A percentile compares a stretch with the other conserved stretches of the same genome.
Evolutionary conservation across 1,140 invertebrate species (phyloP).

Genomic region (Drosophila ficusphila): DNA sequence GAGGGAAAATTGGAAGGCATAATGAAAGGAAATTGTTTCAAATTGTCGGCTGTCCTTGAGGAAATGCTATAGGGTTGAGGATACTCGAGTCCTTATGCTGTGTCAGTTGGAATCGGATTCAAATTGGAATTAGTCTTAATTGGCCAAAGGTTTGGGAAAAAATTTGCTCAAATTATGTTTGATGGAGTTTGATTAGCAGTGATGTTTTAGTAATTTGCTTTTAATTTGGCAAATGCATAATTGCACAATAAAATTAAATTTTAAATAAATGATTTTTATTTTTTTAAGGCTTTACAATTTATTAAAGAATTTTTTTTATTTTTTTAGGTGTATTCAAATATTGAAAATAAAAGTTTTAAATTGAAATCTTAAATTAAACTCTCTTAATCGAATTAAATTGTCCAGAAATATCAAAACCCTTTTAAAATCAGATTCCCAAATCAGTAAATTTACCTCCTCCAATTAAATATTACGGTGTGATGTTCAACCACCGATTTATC

Average conservation of each 20-base stretch:
- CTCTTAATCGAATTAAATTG: not conserved
- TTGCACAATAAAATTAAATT: too few species aligned
- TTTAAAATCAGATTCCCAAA: not conserved
- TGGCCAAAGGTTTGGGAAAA: conserved; percentile 13
- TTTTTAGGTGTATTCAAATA: too few species aligned
- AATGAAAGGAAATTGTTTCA: conserved; percentile 48
- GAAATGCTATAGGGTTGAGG: conserved; percentile 26
- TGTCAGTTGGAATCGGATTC: conserved; percentile 26
- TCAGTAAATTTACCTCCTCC: conserved; percentile 5
- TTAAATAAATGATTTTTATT: too few species aligned
- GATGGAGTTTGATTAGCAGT: conserved; percentile 25
- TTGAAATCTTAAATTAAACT: not conserved
- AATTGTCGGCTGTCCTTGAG: conserved; percentile 42
- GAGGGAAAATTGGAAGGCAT: conserved; percentile 45
- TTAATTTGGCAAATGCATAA: not conserved
- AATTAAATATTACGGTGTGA: conserved; percentile 6
- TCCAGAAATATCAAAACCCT: conserved; percentile 6
- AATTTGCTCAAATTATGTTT: conserved; percentile 30
- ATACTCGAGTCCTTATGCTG: conserved; percentile 17
- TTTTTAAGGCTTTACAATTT: too few species aligned
- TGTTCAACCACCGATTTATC: conserved; percentile 23
- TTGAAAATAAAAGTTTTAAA: not conserved
- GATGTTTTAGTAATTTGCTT: conserved; percentile 9
- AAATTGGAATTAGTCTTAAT: conserved; percentile 39
- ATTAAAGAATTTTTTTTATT: too few species aligned